phyloP scores from a whole-genome alignment of 2,888 invertebrate genomes.

The Galeopsomyia nigrocyanea region DNA sequence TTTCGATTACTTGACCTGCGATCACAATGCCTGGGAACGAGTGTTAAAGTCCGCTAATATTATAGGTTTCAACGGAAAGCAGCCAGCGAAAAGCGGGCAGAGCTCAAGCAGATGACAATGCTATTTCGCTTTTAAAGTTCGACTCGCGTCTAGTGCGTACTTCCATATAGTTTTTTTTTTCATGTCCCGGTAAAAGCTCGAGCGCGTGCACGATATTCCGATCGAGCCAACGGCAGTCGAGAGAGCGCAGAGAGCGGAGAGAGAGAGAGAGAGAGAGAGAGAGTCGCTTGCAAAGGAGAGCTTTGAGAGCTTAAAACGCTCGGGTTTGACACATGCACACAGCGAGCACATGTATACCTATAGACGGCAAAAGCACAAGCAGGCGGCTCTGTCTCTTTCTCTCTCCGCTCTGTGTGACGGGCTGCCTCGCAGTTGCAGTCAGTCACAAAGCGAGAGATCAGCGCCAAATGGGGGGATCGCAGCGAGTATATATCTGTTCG shows the following conservation, averaged over 20 bases:
- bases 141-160: conserved; percentile 41
- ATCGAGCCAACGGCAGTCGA: conserved; percentile 49
- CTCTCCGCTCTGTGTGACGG: not conserved
- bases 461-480: conserved; percentile 56
- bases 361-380: conserved; percentile 20
- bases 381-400: conserved; percentile 6
- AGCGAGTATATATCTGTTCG: conserved; percentile 57
- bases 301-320: conserved; percentile 61
- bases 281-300: conserved; percentile 52
- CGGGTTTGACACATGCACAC: conserved; percentile 40
- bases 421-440: conserved; percentile 41
- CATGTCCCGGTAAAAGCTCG: conserved; percentile 43
- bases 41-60: conserved; percentile 40
- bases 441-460: conserved; percentile 60
- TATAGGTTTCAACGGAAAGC: conserved; percentile 26
- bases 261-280: conserved; percentile 9
- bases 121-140: conserved; percentile 48
- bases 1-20: not conserved
- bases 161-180: conserved; percentile 33
- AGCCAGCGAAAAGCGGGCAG: conserved; percentile 32
- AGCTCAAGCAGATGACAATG: conserved; percentile 42
- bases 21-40: conserved; percentile 24
- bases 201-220: conserved; percentile 44
- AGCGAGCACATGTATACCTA: not conserved
- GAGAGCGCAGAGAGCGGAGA: conserved; percentile 7